Evolutionary conservation across 2,113 vertebrate genomes (phyloP), one percentile per base, ranked within the genome.

Genomic region (Chaenogobius annularis): DNA sequence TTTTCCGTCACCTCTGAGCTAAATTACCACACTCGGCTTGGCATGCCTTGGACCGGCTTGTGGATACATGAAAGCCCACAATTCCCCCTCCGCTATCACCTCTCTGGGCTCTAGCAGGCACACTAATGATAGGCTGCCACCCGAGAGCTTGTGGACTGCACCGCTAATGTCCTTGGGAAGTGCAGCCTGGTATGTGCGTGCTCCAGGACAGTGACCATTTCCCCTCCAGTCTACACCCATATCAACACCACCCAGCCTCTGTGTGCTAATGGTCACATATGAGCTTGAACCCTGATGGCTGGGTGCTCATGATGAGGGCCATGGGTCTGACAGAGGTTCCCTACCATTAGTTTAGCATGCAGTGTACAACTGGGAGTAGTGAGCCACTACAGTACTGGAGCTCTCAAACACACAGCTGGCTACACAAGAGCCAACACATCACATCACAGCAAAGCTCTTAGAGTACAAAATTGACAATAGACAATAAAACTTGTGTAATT

Each of bases 81-180:
- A 91, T 91, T 92, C 90, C 89, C 88, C 83, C 75, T 35, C 22
- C 22, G 84, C 89, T 86, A 87, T 91, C 88, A 90, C 88, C 85
- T 90, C 84, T 79, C 75, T 81, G 71, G 85, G 86, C 86, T 83
- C 87, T 89, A 63, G 78, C 85, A 76, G 83, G 87, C 79, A 68
- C 83, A 74, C 74, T 93, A 93, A 93, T 93, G 90, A 93, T 91
- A 92, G 87, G 81, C 91, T 93, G 90, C 88, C 89, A 91, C 70
- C 67, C 59, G 83, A 84, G 81, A 91, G 85, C 84, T 59, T 69
- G 73, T 83, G 82, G 83, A 90, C 88, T 91, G 80, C 79, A 90
- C 80, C 87, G 55, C 75, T 90, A 89, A 91, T 90, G 91, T 91
- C 87, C 88, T 90, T 89, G 91, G 88, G 90, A 92, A 89, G 81